These are phyloP conservation scores for Synanthedon tipuliformis DNA, from an alignment of 2,888 invertebrate genomes.

Conservation along the genomic window DNA sequence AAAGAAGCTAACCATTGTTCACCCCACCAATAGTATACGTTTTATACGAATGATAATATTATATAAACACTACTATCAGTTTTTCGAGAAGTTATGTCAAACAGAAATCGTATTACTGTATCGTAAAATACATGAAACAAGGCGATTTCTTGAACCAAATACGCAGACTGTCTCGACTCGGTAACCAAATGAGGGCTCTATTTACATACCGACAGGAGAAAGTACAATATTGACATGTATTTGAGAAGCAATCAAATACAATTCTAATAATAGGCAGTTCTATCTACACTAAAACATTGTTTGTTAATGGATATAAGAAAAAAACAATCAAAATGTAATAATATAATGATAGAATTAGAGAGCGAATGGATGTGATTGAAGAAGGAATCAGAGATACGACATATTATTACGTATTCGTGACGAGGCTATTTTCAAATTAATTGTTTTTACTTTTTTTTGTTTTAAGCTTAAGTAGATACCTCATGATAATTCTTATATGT, in stretches of 20 bases:
- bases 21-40: not conserved
- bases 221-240: conserved; percentile 24
- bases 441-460: too few relatives aligned
- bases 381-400: conserved; percentile 5
- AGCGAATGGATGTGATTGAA: conserved; percentile 20
- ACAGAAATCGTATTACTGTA: too few relatives aligned
- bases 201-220: conserved; percentile 29
- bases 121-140: too few relatives aligned
- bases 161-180: not conserved
- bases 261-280: conserved; percentile 21
- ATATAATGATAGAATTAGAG: conserved; percentile 10
- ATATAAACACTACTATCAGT: too few relatives aligned
- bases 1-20: conserved; percentile 1
- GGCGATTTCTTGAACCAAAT: too few relatives aligned
- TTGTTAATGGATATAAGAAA: conserved; percentile 20
- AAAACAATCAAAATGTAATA: conserved; percentile 21
- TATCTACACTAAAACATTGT: too few relatives aligned
- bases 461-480: too few relatives aligned
- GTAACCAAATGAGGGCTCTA: conserved; percentile 23
- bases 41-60: too few relatives aligned
- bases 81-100: too few relatives aligned
- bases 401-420: too few relatives aligned
- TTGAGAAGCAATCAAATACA: conserved; percentile 17
- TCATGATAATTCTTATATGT: too few relatives aligned
- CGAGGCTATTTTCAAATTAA: too few relatives aligned